phyloP scores from a whole-genome alignment of 1,140 invertebrate genomes.

The Bradynema listronoti region DNA sequence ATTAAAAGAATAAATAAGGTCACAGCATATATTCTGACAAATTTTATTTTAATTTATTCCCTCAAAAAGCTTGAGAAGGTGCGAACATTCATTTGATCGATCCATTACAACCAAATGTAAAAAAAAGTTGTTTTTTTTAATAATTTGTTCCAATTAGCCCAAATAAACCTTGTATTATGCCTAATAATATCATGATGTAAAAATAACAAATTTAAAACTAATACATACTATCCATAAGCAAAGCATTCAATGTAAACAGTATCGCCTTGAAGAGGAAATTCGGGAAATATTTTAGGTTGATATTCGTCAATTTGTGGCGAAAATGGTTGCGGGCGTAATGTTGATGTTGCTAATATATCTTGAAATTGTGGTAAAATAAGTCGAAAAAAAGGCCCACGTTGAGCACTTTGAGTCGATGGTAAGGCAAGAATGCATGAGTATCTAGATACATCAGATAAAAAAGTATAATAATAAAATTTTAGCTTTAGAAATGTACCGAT shows the following conservation, averaged over 20 bases:
- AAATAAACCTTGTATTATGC: no score
- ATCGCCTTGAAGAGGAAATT: conserved; percentile 38
- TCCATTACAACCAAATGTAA: no score
- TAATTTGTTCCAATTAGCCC: no score
- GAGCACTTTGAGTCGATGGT: conserved; percentile 23
- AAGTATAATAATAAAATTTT: not conserved
- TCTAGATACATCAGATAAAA: conserved; percentile 7
- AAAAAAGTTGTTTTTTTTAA: no score
- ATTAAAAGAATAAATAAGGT: no score
- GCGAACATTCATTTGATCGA: no score
- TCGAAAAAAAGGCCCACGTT: conserved; percentile 42
- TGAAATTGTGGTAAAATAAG: conserved; percentile 29
- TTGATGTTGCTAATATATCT: not conserved
- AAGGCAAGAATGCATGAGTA: conserved; percentile 43
- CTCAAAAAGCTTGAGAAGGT: no score
- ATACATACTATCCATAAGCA: conserved; percentile 44
- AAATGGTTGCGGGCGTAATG: conserved; percentile 25
- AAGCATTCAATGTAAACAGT: conserved; percentile 40
- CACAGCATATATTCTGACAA: no score
- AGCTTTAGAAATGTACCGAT: conserved; percentile 21
- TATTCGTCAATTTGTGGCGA: conserved; percentile 40
- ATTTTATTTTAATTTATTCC: no score
- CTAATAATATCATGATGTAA: no score
- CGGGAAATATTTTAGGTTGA: conserved; percentile 40
- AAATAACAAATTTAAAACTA: no score